Conservation (phyloP, 2,888 invertebrate genomes). For the Andrena fulva region DNA sequence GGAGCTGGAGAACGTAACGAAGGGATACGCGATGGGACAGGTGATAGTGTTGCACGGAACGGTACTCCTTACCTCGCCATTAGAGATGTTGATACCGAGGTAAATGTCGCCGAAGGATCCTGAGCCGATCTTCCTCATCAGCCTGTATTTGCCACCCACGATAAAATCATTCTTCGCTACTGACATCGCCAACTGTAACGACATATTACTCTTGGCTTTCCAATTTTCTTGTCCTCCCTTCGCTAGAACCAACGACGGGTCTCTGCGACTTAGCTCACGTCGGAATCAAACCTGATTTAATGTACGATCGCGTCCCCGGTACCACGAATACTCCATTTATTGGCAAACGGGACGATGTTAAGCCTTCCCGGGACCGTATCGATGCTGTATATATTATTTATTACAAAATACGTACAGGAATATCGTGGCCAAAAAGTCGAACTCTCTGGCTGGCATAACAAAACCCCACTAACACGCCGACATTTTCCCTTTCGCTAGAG, state of each 20-base stretch:
- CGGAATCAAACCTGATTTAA: conserved; percentile 60
- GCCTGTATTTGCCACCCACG: conserved; percentile 96
- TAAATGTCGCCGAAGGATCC: conserved; percentile 99
- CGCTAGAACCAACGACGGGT: conserved; percentile 58
- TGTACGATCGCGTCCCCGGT: conserved; percentile 54
- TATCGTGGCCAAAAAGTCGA: conserved; percentile 72
- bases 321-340: conserved; percentile 47
- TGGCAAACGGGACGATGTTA: conserved; percentile 51
- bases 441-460: conserved; percentile 80
- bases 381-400: conserved; percentile 46
- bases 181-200: conserved; percentile 69
- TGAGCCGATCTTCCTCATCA: conserved; percentile 98
- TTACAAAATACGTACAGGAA: conserved; percentile 44
- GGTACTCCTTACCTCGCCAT: conserved; percentile 91
- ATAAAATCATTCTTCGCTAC: conserved; percentile 89
- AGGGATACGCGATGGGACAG: conserved; percentile 40
- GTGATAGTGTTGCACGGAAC: conserved; percentile 48
- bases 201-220: conserved; percentile 67
- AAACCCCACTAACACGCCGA: conserved; percentile 86
- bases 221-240: conserved; percentile 53
- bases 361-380: conserved; percentile 32
- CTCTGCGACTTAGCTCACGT: conserved; percentile 53
- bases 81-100: conserved; percentile 95
- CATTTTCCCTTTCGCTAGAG: conserved; percentile 85
- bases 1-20: background rate